Evolutionary conservation across 1,140 invertebrate genomes (phyloP).

Genomic region (Nautilus pompilius): DNA sequence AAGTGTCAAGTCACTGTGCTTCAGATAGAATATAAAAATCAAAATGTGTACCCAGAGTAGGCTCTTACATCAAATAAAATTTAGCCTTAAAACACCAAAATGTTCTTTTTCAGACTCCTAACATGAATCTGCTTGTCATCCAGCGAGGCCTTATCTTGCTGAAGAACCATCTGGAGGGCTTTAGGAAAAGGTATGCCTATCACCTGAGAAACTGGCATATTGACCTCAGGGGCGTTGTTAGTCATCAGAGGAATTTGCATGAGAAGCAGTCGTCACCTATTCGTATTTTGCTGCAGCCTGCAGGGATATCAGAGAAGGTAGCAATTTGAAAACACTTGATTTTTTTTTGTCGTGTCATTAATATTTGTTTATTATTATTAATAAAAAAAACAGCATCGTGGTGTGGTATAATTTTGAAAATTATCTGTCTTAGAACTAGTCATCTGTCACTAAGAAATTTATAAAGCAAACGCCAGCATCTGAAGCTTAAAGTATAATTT

Average conservation of each 20-base stretch:
- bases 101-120: conserved; percentile 58
- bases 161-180: conserved; percentile 89
- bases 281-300: conserved; percentile 78
- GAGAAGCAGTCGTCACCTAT: conserved; percentile 64
- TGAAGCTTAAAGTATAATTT: too few relatives aligned
- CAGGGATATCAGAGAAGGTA: conserved; percentile 68
- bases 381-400: too few relatives aligned
- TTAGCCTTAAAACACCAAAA: not conserved
- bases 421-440: too few relatives aligned
- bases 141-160: conserved; percentile 82
- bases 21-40: too few relatives aligned
- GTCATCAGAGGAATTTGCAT: conserved; percentile 63
- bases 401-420: too few relatives aligned
- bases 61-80: too few relatives aligned
- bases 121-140: conserved; percentile 80
- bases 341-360: too few relatives aligned
- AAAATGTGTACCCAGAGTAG: too few relatives aligned
- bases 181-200: conserved; percentile 69
- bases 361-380: too few relatives aligned
- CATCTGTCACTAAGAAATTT: too few relatives aligned
- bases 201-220: conserved; percentile 64
- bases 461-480: too few relatives aligned
- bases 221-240: conserved; percentile 71
- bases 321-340: conserved; percentile 58
- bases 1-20: too few relatives aligned